A percentile compares a stretch with the other conserved stretches of the same genome.
Evolutionary conservation across 2,113 vertebrate genomes (phyloP).

Genomic region (Eublepharis macularius): DNA sequence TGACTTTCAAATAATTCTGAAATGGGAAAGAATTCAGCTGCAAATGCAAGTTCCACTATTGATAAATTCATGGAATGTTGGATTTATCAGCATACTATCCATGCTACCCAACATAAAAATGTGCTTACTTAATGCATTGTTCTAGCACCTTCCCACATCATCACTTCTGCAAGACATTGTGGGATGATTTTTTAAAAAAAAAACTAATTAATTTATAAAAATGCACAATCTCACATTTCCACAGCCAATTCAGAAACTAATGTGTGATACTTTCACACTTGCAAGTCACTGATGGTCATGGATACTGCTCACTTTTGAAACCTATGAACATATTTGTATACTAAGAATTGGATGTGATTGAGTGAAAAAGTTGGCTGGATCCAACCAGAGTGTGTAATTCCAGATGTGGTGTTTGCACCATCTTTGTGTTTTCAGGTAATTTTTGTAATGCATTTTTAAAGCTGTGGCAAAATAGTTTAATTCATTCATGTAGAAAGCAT

Average conservation of each 20-base stretch:
- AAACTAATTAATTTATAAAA: not conserved
- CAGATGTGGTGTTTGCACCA: not conserved
- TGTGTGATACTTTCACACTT: not conserved
- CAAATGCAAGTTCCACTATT: not conserved
- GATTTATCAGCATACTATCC: not conserved
- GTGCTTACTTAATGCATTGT: not conserved
- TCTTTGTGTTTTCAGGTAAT: conserved; percentile 15
- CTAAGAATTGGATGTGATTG: not conserved
- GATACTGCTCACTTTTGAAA: not conserved
- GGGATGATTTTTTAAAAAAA: not conserved
- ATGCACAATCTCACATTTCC: not conserved
- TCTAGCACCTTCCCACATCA: not conserved
- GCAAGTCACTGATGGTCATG: not conserved
- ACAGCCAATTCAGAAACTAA: not conserved
- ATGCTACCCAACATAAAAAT: not conserved
- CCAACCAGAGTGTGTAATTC: not conserved
- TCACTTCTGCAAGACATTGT: accelerated
- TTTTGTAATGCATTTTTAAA: conserved; percentile 3
- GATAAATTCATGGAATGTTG: not conserved
- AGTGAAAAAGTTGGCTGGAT: too few relatives aligned
- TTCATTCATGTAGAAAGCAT: not conserved
- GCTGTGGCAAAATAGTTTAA: not conserved
- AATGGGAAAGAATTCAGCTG: not conserved
- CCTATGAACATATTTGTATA: not conserved
- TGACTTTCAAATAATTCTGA: not conserved